Evolutionary conservation across 1,140 invertebrate species (phyloP), one percentile per base, ranked within the genome.

Genomic region (Leptinotarsa undecemlineata): DNA sequence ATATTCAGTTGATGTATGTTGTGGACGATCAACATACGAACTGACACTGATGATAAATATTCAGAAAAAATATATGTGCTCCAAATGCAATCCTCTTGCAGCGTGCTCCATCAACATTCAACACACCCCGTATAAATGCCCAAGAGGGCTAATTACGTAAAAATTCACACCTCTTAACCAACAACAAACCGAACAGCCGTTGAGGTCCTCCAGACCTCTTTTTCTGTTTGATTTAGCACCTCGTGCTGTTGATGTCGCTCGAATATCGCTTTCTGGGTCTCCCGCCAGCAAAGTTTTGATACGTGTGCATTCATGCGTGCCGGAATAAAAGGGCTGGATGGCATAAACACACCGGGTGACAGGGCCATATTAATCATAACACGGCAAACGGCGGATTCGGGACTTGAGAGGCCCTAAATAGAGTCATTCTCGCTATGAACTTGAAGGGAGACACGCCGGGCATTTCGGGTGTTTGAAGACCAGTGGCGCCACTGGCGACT

Each of bases 361-460:
- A 80, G 80, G 77, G 77, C 78, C 76, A 77, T 80, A 83, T 83
- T 83, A 83, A 83, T 82, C 81, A 83, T 82, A 83, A 81, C 78
- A 76, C 76, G 77, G 73, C 68, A 74, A 57, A 71, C 69, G 69
- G 69, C 48, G 21, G 69, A 26, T 71, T 48, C 21, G 8, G 48
- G 72, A 76, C 75, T 78, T 70, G 71, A 77, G 74, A 74, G 81
- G 76, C 74, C 77, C 75, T 78, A 80, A 80, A 80, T 80, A 78
- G 72, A 78, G 77, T 76, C 75, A 71, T 78, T 77, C 51, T 57
- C 51, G 51, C 51, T 57, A 57, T 57, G 51, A 57, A 72, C 61
- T 72, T 69, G 73, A 62, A 48, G 76, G 76, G 75, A 75, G 74
- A 75, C 74, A 75, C 77, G 64, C 14, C 75, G 69, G 75, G 67